These are phyloP conservation scores for Ammodytes marinus DNA, from an alignment of 2,113 vertebrate genomes.

Conservation along the genomic window DNA sequence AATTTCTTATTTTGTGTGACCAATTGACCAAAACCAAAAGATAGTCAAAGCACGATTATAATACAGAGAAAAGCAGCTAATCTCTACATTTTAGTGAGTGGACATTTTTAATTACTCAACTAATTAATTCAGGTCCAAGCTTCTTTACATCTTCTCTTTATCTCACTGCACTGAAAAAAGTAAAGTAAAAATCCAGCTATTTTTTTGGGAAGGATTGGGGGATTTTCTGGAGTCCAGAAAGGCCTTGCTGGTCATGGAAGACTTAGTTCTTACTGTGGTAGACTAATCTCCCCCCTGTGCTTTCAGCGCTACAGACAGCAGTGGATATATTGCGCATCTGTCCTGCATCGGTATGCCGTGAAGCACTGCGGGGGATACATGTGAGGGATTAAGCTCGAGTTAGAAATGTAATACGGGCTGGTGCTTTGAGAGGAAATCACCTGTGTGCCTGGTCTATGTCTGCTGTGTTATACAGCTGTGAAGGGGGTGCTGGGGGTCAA, in stretches of 20 bases:
- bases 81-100: neutral
- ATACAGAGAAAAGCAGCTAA: constrained; percentile 1
- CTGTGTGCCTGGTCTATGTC: constrained; percentile 69
- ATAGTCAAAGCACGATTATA: neutral
- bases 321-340: constrained; percentile 40
- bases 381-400: constrained; percentile 67
- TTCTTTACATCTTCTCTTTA: neutral
- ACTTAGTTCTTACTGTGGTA: constrained; percentile 49
- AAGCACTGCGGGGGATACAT: constrained; percentile 55
- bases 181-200: constrained; percentile 21
- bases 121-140: neutral
- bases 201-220: constrained; percentile 32
- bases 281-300: constrained; percentile 55
- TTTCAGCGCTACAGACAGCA: constrained; percentile 39
- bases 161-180: neutral
- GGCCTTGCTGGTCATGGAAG: constrained; percentile 47
- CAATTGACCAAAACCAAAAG: neutral
- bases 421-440: constrained; percentile 69
- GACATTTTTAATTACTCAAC: neutral
- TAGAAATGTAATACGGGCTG: constrained; percentile 70
- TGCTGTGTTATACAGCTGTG: constrained; percentile 43
- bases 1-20: neutral
- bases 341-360: constrained; percentile 55
- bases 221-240: constrained; percentile 42
- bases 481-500: constrained; percentile 47